Base-by-base conservation (phyloP, 1,140 invertebrate species). In the Pseudobourletiella spinata region DNA sequence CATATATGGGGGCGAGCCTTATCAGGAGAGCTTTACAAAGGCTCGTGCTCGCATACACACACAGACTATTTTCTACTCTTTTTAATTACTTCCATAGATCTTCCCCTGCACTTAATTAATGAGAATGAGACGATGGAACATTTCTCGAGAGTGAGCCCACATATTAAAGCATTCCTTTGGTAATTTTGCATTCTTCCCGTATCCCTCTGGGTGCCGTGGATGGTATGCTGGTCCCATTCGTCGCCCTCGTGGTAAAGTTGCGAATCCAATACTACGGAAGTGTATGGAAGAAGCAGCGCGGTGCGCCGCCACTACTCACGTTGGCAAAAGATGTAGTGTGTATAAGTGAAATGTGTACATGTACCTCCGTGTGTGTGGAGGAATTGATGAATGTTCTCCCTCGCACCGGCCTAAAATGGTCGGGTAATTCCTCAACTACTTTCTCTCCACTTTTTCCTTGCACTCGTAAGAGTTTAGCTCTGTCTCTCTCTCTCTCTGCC, bases 11-110 rank as follows among this genome's bases (percentile, higher is more conserved):
- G n/a, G n/a, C n/a, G n/a, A n/a, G n/a, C n/a, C n/a, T n/a, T n/a
- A n/a, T n/a, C n/a, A n/a, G n/a, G n/a, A n/a, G 32, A 39, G 32
- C 32, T 39, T 8, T 39, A 39, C n/a, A 39, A 39, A 39, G 32
- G 8, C 32, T 39, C 8, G 32, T 39, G n/a, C 32, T 8, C n/a
- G n/a, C 32, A 39, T 39, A 39, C n/a, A n/a, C n/a, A 39, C 8
- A 39, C 32, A 39, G 32, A 11, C n/a, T 39, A 39, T n/a, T 39
- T 51, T 51, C 48, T 26, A 25, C 48, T 51, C 48, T 51, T 51
- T 51, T 51, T 51, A 51, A 51, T 51, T 51, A 51, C 48, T 26
- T 51, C 48, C 48, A 51, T 51, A 51, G 48, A 51, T 51, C 48
- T 51, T 51, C 48, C 28, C 28, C 48, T 51, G 3, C 48, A 51